A percentile compares a stretch with the other conserved stretches of the same genome.
These are phyloP conservation scores for Ernsta delagoae DNA, from an alignment of 2,888 invertebrate species.

Conservation along the genomic window DNA sequence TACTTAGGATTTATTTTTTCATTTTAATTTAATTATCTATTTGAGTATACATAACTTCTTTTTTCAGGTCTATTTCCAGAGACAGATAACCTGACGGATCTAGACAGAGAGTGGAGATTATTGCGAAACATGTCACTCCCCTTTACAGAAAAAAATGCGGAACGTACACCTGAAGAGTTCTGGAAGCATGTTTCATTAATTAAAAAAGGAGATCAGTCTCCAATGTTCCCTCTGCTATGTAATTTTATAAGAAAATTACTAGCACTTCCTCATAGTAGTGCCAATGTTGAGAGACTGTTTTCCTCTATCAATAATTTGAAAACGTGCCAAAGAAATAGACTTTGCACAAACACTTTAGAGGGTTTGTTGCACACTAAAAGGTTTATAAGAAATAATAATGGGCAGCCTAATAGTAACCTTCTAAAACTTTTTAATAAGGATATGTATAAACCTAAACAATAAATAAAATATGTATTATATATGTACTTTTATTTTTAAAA, in stretches of 20 bases:
- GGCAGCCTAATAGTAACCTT: neutral
- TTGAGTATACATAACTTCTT: too few relatives aligned
- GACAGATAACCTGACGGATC: too few relatives aligned
- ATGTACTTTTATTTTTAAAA: neutral
- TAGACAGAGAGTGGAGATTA: too few relatives aligned
- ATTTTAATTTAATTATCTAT: too few relatives aligned
- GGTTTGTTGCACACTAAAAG: neutral
- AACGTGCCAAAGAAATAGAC: neutral
- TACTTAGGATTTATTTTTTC: too few relatives aligned
- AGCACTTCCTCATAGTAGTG: conserved; percentile 40
- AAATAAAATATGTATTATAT: neutral
- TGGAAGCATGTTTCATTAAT: neutral
- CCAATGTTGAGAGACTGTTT: conserved; percentile 40
- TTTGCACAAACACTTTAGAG: neutral
- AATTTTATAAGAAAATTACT: conserved; percentile 17
- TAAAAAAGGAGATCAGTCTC: neutral
- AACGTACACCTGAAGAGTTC: neutral
- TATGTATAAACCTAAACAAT: neutral
- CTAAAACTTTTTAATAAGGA: too few relatives aligned
- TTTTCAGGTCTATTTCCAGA: too few relatives aligned
- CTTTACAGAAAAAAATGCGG: too few relatives aligned
- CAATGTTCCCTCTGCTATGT: neutral
- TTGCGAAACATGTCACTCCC: too few relatives aligned
- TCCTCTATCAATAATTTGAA: neutral
- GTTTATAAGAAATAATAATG: neutral